phyloP scores from a whole-genome alignment of 2,113 vertebrate species.

The mouse (Mus musculus) region DNA sequence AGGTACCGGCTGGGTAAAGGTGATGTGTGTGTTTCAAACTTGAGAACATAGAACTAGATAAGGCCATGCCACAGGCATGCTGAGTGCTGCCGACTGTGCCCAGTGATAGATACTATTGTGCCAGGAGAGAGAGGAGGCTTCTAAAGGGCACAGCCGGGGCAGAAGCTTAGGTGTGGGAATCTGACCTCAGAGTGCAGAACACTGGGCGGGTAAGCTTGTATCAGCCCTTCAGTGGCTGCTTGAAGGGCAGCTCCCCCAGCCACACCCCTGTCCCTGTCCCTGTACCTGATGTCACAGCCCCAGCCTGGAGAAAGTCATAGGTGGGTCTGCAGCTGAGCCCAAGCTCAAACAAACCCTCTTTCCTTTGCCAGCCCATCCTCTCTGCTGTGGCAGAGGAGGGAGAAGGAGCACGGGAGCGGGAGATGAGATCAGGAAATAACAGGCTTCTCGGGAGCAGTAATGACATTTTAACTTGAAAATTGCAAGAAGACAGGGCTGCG shows the following conservation, averaged over 20 bases:
- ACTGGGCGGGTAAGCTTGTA: background rate
- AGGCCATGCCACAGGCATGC: slow-evolving; percentile 28
- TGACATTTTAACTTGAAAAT: slow-evolving; percentile 83
- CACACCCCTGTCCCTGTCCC: background rate
- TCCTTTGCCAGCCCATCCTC: background rate
- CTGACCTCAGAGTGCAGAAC: background rate
- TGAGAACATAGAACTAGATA: background rate
- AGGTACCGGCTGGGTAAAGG: background rate
- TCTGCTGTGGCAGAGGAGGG: background rate
- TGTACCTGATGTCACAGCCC: background rate
- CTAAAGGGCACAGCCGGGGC: background rate
- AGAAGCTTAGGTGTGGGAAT: background rate
- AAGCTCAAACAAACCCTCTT: background rate
- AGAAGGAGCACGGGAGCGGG: background rate
- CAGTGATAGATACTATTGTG: background rate
- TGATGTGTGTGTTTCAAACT: background rate
- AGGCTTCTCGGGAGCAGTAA: slow-evolving; percentile 72
- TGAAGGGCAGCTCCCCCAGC: background rate
- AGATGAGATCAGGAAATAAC: slow-evolving; percentile 78
- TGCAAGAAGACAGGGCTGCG: slow-evolving; percentile 59
- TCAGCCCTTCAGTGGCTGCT: background rate
- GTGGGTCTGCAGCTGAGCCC: background rate
- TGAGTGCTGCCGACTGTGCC: background rate
- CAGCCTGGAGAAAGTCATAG: background rate
- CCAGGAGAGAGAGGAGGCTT: background rate